Evolutionary conservation across 1,140 invertebrate species (phyloP).

Genomic region (Mylabris phalerata): DNA sequence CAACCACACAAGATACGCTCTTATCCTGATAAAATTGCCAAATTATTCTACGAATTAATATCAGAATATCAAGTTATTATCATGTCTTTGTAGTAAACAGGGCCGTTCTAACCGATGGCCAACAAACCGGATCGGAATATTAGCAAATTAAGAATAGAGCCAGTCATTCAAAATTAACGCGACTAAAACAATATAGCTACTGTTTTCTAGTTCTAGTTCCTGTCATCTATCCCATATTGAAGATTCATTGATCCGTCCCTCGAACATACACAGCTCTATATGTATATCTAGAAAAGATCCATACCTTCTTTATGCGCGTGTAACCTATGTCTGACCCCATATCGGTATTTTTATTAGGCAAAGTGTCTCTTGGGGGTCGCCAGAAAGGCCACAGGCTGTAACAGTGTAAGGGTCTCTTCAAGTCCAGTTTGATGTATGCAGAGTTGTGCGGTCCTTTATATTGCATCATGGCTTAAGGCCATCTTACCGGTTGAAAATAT

Average conservation of each 20-base stretch:
- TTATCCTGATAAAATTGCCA: conserved; percentile 6
- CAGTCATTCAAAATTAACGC: too few relatives aligned
- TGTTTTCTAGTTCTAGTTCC: too few relatives aligned
- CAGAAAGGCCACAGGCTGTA: conserved; percentile 32
- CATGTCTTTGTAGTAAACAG: conserved; percentile 20
- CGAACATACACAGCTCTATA: neutral
- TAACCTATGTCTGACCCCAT: conserved; percentile 34
- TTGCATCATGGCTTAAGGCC: conserved; percentile 24
- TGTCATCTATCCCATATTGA: too few relatives aligned
- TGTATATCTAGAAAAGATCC: neutral
- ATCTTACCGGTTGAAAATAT: conserved; percentile 27
- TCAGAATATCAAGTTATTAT: conserved; percentile 19
- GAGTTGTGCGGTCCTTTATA: conserved; percentile 24
- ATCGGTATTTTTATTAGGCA: conserved; percentile 39
- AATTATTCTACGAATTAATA: conserved; percentile 20
- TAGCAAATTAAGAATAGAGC: neutral
- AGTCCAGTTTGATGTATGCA: conserved; percentile 27
- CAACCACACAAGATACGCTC: too few relatives aligned
- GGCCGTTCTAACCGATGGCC: neutral
- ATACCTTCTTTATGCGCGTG: conserved; percentile 26
- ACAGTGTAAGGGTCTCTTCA: conserved; percentile 12
- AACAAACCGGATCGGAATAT: neutral
- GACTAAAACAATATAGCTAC: too few relatives aligned
- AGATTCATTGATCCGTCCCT: too few relatives aligned
- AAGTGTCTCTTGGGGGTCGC: conserved; percentile 31